Base-by-base conservation (phyloP, 2,888 invertebrate genomes). In the Chloroclysta siterata region DNA sequence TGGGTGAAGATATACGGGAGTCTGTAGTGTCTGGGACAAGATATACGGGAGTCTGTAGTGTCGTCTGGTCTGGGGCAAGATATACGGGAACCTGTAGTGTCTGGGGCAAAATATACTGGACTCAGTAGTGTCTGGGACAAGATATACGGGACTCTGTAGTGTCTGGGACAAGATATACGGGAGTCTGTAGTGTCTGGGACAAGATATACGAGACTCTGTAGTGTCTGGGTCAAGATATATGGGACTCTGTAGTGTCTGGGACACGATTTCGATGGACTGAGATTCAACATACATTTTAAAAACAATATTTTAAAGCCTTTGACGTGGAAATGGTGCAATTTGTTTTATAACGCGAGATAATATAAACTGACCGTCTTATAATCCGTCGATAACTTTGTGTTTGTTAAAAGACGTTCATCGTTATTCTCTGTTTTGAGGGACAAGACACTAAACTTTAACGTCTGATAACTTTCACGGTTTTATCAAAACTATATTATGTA, bases 261-360 rank as follows among this genome's bases (percentile, higher is more conserved):
- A 42, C 14, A 42, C 13, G 13, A 42, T 42, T 42, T 42, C 22
- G 22, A 22, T 22, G 3, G 22, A 22, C 22, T n/a, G 6, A 4
- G 14, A 17, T 6, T 48, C 48, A 48, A 48, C n/a, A 48, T 22
- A 48, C 47, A 48, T 48, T 48, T 39, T 48, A 7, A 48, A 48
- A 47, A 11, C 13, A 22, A 48, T 48, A 48, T 5, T 48, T 48
- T 4, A 11, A 17, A 47, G 8, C 22, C 15, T 22, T 22, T 47
- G 11, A 48, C 28, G 28, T 48, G 48, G 28, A 13, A 28, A 48
- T 48, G 48, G 48, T 48, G 48, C 48, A 48, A 48, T 48, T 11
- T 39, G 36, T 39, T 5, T 33, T 33, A 11, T 3, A 39, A 11
- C 36, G 36, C 36, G 33, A 33, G 33, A 11, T 39, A 39, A 8